Evolutionary conservation across 1,140 invertebrate genomes (phyloP), one percentile per base, ranked within the genome.

Genomic region (Trinorchestia longiramus): DNA sequence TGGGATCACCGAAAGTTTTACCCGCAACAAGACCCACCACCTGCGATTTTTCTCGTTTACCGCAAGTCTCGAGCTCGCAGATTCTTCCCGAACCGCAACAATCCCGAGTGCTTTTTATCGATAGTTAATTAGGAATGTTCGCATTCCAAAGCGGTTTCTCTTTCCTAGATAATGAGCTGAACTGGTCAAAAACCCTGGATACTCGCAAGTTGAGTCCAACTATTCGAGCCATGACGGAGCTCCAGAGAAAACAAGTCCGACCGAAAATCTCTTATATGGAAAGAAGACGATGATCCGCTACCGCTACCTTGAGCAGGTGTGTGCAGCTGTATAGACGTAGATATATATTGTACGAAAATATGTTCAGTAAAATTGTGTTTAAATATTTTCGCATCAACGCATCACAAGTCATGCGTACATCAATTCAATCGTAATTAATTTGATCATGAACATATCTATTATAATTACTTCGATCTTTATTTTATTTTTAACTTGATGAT

Each of bases 171-270:
- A 94, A 94, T 94, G 92, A 94, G 92, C 92, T n/a, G 44, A 94
- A 94, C 92, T 94, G 92, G 92, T 94, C 92, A 94, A 94, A 94
- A 45, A 94, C 92, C 92, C 41, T 43, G 92, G 92, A 94, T 94
- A 44, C 43, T 36, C 92, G 43, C 92, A 94, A 94, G 43, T 45
- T 94, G 92, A 94, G 92, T 94, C 44, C 92, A 94, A 47, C 43
- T 94, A 94, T 94, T 94, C 44, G 92, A 94, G 92, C 92, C 28
- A 94, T 94, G 88, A 90, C 88, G 28, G 43, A 90, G 88, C 88
- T 43, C 15, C 41, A 90, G 88, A 90, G 88, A 90, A 90, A 90
- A 90, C 88, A 42, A 42, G 88, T 90, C 41, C 36, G 28, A 43
- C 88, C n/a, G 11, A 43, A 90, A 90, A 90, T 15, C 15, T 41